Evolutionary conservation across 2,888 invertebrate species (phyloP), one percentile per base, ranked within the genome.

Genomic region (Colostygia pectinataria): DNA sequence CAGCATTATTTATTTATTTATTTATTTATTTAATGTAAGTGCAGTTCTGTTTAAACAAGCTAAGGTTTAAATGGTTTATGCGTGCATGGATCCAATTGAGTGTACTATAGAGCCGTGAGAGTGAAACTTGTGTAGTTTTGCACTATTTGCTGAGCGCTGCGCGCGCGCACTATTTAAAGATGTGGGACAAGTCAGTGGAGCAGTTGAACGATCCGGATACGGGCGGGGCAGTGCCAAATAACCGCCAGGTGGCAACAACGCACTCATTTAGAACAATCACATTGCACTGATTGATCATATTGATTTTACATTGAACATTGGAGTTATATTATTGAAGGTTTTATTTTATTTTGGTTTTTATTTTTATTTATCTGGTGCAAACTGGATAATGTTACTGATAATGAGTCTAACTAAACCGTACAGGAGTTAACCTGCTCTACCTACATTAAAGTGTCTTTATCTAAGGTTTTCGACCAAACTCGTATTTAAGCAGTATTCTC

Each of bases 181-280:
- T 74, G 59, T 81, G 72, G 80, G 78, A 63, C 80, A 74, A 81
- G 81, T 81, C 81, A 82, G 72, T 82, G 69, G 77, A 80, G 51
- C 79, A 69, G 59, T 59, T 59, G 62, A 62, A 53, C 60, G 55
- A 61, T 60, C 61, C 65, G 58, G 51, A 55, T 55, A 38, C 49
- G 28, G 29, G n/a, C 45, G 45, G 28, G 43, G 54, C 61, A 63
- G 59, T 67, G 72, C 74, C 72, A 72, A 71, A 66, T 55, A 62
- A 55, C 57, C 60, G 60, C 71, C 78, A 78, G 77, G 72, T 78
- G 77, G 76, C 70, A 71, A 71, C 63, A 29, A 44, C 52, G 37
- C 18, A 42, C 63, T 68, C 70, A 66, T 73, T 71, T 63, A 59
- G 62, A 59, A 57, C 50, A 60, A 63, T 57, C 33, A 14, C 23